Percentiles rank a stretch among this genome's conserved stretches.
phyloP scores from a whole-genome alignment of 2,888 invertebrate species.

The Tiphia femorata region DNA sequence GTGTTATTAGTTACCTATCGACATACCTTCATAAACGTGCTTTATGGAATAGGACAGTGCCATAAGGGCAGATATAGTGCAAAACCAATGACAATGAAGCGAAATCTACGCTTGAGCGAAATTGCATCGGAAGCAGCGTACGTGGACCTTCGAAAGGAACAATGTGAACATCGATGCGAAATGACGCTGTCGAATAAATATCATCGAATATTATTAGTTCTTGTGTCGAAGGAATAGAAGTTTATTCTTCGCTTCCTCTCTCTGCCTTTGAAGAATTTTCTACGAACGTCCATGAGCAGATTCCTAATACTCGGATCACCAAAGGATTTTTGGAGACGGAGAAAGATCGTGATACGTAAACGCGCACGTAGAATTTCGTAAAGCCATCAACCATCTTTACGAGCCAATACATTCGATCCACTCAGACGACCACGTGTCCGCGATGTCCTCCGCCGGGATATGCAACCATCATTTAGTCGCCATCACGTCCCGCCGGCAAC shows the following conservation, averaged over 20 bases:
- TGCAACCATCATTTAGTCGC: not conserved
- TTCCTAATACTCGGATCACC: no score
- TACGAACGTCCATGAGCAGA: no score
- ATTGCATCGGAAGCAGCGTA: no score
- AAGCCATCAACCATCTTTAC: conserved; percentile 23
- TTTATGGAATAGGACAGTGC: not conserved
- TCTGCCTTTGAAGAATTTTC: no score
- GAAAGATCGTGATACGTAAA: not conserved
- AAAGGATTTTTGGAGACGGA: not conserved
- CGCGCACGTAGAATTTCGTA: not conserved
- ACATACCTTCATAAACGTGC: not conserved
- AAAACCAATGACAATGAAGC: not conserved
- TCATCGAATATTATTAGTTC: no score
- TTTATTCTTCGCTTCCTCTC: no score
- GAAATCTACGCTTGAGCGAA: not conserved
- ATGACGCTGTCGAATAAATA: no score
- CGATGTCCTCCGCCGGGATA: not conserved
- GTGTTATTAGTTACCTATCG: conserved; percentile 26
- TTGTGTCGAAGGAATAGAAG: no score
- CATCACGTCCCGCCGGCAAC: not conserved
- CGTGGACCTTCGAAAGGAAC: no score
- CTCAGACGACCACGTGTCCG: conserved; percentile 11
- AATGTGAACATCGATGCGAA: no score
- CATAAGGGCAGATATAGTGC: not conserved
- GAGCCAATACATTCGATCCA: conserved; percentile 19